A percentile compares a stretch with the other conserved stretches of the same genome.
phyloP scores from a whole-genome alignment of 2,888 invertebrate species.

The Pseudolycoriella hygida region DNA sequence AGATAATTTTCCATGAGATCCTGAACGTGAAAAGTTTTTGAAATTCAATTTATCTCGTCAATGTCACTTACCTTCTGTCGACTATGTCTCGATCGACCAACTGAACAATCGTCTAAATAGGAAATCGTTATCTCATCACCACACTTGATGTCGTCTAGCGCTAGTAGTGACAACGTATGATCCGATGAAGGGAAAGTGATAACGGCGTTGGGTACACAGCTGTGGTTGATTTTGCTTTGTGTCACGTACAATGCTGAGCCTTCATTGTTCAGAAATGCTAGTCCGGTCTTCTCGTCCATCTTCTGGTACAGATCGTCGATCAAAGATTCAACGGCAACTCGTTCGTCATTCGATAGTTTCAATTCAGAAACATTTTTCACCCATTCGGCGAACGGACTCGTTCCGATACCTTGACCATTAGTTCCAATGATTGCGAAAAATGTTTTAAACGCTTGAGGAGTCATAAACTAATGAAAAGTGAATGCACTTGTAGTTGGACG shows the following conservation, averaged over 20 bases:
- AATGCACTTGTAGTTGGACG: background rate
- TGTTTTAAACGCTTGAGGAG: conserved; percentile 64
- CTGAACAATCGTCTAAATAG: conserved; percentile 73
- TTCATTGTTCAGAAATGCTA: conserved; percentile 73
- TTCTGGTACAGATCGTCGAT: conserved; percentile 70
- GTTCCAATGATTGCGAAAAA: conserved; percentile 57
- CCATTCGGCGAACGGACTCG: conserved; percentile 79
- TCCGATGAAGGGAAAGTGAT: conserved; percentile 71
- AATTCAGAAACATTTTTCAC: conserved; percentile 56
- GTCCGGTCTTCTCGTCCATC: conserved; percentile 46
- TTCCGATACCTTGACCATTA: conserved; percentile 87
- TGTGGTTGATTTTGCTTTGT: conserved; percentile 88
- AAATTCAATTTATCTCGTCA: conserved; percentile 4
- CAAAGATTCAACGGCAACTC: conserved; percentile 47
- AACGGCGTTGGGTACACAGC: conserved; percentile 77
- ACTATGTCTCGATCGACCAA: conserved; percentile 67
- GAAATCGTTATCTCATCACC: conserved; percentile 79
- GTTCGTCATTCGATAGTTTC: conserved; percentile 45
- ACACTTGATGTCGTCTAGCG: conserved; percentile 47
- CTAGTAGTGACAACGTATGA: conserved; percentile 53
- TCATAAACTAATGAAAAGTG: conserved; percentile 35
- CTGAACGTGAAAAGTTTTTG: conserved; percentile 18
- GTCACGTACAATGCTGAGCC: conserved; percentile 72
- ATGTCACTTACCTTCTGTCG: conserved; percentile 47
- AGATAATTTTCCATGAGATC: conserved; percentile 57